Evolutionary conservation across 2,888 invertebrate species (phyloP).

Genomic region (Strigamia transsilvanica): DNA sequence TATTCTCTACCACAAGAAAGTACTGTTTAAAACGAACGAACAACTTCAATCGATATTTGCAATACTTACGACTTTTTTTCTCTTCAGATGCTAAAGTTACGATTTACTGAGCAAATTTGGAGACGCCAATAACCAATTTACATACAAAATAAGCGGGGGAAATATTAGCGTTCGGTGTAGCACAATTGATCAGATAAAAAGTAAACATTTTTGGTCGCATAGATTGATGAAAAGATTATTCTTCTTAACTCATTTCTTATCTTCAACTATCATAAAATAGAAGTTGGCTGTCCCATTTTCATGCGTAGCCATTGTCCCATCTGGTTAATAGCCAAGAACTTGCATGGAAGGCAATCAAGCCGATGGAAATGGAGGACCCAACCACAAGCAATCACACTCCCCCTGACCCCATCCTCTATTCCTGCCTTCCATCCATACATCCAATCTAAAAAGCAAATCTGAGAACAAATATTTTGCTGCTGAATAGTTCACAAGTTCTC

Average conservation of each 20-base stretch:
- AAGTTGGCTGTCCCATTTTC: conserved; percentile 9
- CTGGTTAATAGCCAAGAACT: conserved; percentile 37
- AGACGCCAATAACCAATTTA: conserved; percentile 24
- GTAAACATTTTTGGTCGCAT: not conserved
- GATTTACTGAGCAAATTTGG: not conserved
- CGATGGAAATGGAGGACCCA: conserved; percentile 28
- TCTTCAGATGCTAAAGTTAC: too few relatives aligned
- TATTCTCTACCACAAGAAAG: too few relatives aligned
- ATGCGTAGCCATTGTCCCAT: conserved; percentile 40
- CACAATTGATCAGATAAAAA: conserved; percentile 41
- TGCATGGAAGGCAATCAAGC: conserved; percentile 40
- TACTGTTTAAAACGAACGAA: too few relatives aligned
- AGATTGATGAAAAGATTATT: conserved; percentile 33
- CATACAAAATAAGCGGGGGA: not conserved
- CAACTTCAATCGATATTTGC: too few relatives aligned
- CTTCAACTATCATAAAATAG: conserved; percentile 18
- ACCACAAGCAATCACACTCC: conserved; percentile 41
- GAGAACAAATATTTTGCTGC: conserved; percentile 35
- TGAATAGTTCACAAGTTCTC: conserved; percentile 37
- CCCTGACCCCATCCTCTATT: conserved; percentile 26
- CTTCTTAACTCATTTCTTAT: conserved; percentile 29
- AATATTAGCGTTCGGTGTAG: not conserved
- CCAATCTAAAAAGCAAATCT: conserved; percentile 49
- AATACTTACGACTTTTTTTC: too few relatives aligned
- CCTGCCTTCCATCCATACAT: conserved; percentile 45